Conservation (phyloP, 2,888 invertebrate genomes). For the Caenorhabditis drosophilae region DNA sequence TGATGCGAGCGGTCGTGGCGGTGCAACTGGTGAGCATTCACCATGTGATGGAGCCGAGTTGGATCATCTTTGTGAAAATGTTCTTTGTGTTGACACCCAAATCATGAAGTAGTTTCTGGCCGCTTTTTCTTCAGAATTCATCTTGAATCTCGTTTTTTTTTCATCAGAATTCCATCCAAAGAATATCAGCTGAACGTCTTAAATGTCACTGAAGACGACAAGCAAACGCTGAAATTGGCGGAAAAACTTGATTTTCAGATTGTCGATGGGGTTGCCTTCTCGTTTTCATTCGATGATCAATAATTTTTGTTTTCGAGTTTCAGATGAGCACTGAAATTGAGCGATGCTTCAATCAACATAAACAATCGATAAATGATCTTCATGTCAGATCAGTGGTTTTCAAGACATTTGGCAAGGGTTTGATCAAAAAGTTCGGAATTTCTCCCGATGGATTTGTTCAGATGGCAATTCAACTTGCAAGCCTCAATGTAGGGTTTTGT, state of each 20-base stretch:
- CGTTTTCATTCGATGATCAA: conserved; percentile 2
- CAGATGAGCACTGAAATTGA: conserved; percentile 52
- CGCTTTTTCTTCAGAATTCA: background rate
- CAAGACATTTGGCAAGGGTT: conserved; percentile 70
- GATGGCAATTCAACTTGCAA: conserved; percentile 91
- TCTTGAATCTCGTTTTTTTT: background rate
- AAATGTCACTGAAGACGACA: conserved; percentile 28
- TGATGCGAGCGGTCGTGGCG: conserved; percentile 27
- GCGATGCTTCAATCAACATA: conserved; percentile 34
- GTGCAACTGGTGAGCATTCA: conserved; percentile 62
- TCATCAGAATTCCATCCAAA: conserved; percentile 18
- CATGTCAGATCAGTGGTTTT: conserved; percentile 56
- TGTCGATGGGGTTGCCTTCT: conserved; percentile 27
- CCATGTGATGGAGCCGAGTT: conserved; percentile 65
- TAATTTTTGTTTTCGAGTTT: background rate
- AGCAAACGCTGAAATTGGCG: conserved; percentile 41
- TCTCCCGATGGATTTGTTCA: conserved; percentile 98
- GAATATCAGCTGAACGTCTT: conserved; percentile 39
- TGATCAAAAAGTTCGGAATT: conserved; percentile 88
- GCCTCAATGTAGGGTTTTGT: conserved; percentile 75
- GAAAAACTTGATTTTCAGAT: conserved; percentile 42
- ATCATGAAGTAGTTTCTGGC: conserved; percentile 40
- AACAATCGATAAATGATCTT: conserved; percentile 35
- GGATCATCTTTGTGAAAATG: conserved; percentile 65
- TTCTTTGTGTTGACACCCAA: conserved; percentile 51